Percentiles rank a stretch among this genome's conserved stretches.
Conservation (phyloP, 2,888 invertebrate genomes). For the Agriopis marginaria region DNA sequence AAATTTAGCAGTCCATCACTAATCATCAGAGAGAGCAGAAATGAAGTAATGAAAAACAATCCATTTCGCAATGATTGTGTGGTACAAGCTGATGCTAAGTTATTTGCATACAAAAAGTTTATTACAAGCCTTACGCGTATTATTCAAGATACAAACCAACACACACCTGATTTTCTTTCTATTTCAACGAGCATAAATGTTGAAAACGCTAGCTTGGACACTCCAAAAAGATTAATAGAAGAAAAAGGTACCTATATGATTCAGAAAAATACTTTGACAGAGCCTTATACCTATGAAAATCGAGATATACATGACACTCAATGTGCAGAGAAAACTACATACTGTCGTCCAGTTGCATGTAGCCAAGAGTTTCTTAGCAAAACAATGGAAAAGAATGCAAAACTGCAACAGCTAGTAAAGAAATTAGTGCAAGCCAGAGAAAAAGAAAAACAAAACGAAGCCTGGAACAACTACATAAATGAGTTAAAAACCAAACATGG, state of each 20-base stretch:
- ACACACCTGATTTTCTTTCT: background rate
- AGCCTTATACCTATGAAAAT: background rate
- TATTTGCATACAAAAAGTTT: slow-evolving; percentile 12
- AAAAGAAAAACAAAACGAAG: slow-evolving; percentile 62
- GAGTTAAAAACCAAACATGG: slow-evolving; percentile 64
- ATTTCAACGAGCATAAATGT: background rate
- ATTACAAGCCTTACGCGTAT: slow-evolving; percentile 13
- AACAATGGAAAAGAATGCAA: slow-evolving; percentile 63
- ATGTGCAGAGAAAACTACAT: slow-evolving; percentile 61
- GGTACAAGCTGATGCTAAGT: slow-evolving; percentile 1
- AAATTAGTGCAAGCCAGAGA: slow-evolving; percentile 60
- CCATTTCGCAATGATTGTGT: slow-evolving; percentile 1
- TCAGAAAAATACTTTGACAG: background rate
- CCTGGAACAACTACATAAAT: slow-evolving; percentile 73
- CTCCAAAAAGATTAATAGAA: slow-evolving; percentile 16
- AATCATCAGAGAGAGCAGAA: slow-evolving; percentile 5
- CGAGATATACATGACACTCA: slow-evolving; percentile 29
- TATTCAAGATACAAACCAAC: slow-evolving; percentile 4
- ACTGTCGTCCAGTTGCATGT: slow-evolving; percentile 59
- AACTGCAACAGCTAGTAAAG: slow-evolving; percentile 59
- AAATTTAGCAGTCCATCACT: background rate
- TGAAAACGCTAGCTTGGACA: background rate
- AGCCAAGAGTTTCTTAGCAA: slow-evolving; percentile 60
- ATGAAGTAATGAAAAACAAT: background rate
- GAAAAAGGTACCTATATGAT: slow-evolving; percentile 5